A percentile compares a stretch with the other conserved stretches of the same genome.
These are phyloP conservation scores for Dasypus novemcinctus DNA, from an alignment of 2,113 vertebrate species.

Conservation along the genomic window DNA sequence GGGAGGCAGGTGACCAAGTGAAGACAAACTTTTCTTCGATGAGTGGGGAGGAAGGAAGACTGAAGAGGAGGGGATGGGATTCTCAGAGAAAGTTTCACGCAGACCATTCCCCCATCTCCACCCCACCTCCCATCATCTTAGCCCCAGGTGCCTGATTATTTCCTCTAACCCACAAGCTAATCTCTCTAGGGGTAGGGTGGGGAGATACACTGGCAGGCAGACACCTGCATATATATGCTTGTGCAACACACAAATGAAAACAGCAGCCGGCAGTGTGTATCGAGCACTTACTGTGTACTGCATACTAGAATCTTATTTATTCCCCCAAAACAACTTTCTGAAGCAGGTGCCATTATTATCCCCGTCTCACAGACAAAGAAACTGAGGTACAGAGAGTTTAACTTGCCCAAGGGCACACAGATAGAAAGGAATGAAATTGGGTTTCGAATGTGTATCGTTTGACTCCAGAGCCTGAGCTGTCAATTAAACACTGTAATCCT, in stretches of 20 bases:
- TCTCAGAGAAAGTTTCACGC: neutral
- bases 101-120: neutral
- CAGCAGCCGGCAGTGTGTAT: neutral
- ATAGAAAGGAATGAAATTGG: neutral
- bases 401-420: neutral
- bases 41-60: neutral
- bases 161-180: neutral
- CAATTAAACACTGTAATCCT: rapidly evolving
- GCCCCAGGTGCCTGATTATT: neutral
- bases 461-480: neutral
- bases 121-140: neutral
- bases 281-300: neutral
- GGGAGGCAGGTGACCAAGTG: neutral
- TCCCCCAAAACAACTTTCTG: neutral
- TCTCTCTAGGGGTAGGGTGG: neutral
- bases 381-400: neutral
- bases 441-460: neutral
- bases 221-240: rapidly evolving
- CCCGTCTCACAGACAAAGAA: neutral
- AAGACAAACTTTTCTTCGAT: neutral
- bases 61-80: neutral
- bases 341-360: neutral
- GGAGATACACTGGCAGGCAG: neutral
- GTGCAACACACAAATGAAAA: too few species aligned
- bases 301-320: neutral